Conservation (phyloP, 2,888 invertebrate species). For the Sericinus montela region DNA sequence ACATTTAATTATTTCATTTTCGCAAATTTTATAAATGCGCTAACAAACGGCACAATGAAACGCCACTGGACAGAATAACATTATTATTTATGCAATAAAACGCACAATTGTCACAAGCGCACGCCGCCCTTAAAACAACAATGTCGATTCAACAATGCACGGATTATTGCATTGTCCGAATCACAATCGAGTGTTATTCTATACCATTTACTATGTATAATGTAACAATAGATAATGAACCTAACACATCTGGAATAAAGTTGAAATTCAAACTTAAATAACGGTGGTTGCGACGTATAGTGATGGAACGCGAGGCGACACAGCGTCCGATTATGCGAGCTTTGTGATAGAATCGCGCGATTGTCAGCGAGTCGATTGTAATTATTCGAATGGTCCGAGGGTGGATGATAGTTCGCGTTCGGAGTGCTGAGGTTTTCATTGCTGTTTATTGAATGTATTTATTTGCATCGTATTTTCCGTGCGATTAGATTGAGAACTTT, state of each 20-base stretch:
- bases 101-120: constrained; percentile 70
- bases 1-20: constrained; percentile 28
- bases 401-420: constrained; percentile 44
- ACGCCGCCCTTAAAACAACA: constrained; percentile 78
- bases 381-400: constrained; percentile 69
- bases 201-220: constrained; percentile 47
- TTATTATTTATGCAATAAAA: constrained; percentile 80
- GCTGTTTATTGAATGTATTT: constrained; percentile 47
- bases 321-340: constrained; percentile 73
- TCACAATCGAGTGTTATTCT: constrained; percentile 66
- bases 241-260: constrained; percentile 18
- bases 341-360: constrained; percentile 76
- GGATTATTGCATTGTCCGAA: constrained; percentile 79
- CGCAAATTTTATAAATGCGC: constrained; percentile 36
- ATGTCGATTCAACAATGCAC: constrained; percentile 76
- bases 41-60: constrained; percentile 62
- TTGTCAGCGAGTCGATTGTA: constrained; percentile 77
- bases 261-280: constrained; percentile 15
- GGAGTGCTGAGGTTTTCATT: constrained; percentile 51
- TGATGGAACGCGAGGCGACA: constrained; percentile 45
- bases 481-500: constrained; percentile 11
- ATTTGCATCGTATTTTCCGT: constrained; percentile 20
- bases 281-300: constrained; percentile 43
- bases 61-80: constrained; percentile 68
- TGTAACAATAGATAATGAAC: constrained; percentile 15